Conservation (phyloP, 2,797 vertebrate species). For the Thamnophis elegans region DNA sequence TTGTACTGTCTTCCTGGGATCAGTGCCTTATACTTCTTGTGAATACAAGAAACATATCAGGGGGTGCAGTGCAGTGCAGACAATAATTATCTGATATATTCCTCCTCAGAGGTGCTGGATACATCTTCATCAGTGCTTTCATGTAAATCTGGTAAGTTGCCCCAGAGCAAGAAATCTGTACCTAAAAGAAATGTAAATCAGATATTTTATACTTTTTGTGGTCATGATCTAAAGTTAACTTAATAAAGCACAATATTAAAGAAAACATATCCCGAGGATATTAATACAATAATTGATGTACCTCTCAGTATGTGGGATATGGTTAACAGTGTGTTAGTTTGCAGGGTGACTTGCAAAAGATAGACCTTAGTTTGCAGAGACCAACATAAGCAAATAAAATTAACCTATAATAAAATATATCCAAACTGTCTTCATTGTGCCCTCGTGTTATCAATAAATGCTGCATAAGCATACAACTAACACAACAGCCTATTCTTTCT, state of each 20-base stretch:
- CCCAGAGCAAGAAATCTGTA: constrained; percentile 90
- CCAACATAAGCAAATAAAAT: background rate
- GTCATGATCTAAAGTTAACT: constrained; percentile 9
- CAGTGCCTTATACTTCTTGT: background rate
- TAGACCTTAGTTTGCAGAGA: background rate
- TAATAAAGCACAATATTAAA: background rate
- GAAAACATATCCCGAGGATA: background rate
- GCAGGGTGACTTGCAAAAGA: background rate
- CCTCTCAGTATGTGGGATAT: background rate
- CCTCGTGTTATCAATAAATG: background rate
- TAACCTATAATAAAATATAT: background rate
- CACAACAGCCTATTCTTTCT: background rate
- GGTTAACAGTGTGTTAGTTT: background rate
- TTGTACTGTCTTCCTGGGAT: constrained; percentile 15
- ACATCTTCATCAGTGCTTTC: constrained; percentile 82
- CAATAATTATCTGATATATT: constrained; percentile 82
- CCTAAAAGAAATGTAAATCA: constrained; percentile 70
- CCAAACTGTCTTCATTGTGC: background rate
- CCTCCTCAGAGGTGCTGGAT: constrained; percentile 82
- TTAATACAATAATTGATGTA: background rate
- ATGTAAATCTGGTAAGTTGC: constrained; percentile 90
- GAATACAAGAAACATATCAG: accelerated
- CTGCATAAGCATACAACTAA: background rate
- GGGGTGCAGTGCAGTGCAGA: constrained; percentile 16
- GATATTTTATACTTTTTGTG: background rate